phyloP scores from a whole-genome alignment of 2,888 invertebrate genomes.

The Nematopogon swammerdamellus region DNA sequence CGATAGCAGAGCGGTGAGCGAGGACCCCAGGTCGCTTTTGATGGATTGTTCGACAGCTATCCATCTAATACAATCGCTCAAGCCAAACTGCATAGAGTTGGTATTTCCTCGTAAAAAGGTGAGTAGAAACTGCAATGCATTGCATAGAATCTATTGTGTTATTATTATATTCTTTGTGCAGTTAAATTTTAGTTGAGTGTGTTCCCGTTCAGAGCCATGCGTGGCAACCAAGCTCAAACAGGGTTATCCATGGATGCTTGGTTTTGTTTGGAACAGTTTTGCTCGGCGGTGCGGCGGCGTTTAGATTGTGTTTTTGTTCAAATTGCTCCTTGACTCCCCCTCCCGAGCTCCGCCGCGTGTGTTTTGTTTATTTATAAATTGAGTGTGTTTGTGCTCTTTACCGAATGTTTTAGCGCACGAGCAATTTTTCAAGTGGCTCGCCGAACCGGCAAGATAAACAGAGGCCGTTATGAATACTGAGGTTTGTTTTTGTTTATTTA shows the following conservation, averaged over 20 bases:
- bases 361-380: slow-evolving; percentile 40
- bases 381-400: slow-evolving; percentile 17
- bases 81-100: slow-evolving; percentile 2
- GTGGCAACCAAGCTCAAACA: slow-evolving; percentile 6
- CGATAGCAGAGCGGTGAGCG: slow-evolving; percentile 1
- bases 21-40: slow-evolving; percentile 14
- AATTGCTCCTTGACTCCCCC: slow-evolving; percentile 26
- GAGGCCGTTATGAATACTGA: slow-evolving; percentile 19
- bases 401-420: not conserved
- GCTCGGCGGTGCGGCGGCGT: slow-evolving; percentile 15
- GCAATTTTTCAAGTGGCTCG: slow-evolving; percentile 23
- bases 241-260: slow-evolving; percentile 4
- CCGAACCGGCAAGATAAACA: slow-evolving; percentile 24
- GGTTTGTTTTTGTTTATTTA: slow-evolving; percentile 26
- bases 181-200: slow-evolving; percentile 3
- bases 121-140: not conserved
- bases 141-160: slow-evolving; percentile 14
- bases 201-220: slow-evolving; percentile 6
- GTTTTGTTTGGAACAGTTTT: slow-evolving; percentile 10
- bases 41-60: slow-evolving; percentile 15
- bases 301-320: slow-evolving; percentile 25
- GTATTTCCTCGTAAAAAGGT: not conserved
- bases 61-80: slow-evolving; percentile 12
- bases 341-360: not conserved
- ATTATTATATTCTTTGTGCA: slow-evolving; percentile 12